Evolutionary conservation across 2,888 invertebrate species (phyloP).

Genomic region (Metopia argyrocephala): DNA sequence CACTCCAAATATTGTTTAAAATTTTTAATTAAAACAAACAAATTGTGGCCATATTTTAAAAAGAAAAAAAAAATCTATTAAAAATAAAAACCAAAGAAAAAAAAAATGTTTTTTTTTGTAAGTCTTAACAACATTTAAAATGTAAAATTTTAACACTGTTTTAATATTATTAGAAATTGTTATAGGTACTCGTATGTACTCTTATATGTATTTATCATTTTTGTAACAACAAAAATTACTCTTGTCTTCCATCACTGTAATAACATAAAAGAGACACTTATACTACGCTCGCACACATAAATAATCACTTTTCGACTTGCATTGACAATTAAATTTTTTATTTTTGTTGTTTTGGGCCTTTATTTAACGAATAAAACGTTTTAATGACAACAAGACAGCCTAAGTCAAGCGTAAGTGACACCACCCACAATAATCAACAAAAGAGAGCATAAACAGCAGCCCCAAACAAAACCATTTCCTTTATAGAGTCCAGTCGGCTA

Average conservation of each 20-base stretch:
- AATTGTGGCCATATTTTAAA: not conserved
- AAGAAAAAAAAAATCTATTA: not conserved
- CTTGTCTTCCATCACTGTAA: not conserved
- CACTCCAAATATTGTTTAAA: too few species aligned
- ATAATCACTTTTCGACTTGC: too few species aligned
- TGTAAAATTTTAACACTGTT: not conserved
- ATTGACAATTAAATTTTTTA: too few species aligned
- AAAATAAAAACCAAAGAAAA: not conserved
- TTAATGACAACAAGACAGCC: constrained; percentile 32
- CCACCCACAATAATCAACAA: constrained; percentile 52
- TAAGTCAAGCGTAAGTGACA: constrained; percentile 60
- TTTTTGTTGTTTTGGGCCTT: not conserved
- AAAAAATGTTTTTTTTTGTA: too few species aligned
- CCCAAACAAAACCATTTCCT: not conserved
- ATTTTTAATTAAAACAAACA: not conserved
- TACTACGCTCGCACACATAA: constrained; percentile 3
- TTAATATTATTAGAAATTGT: too few species aligned
- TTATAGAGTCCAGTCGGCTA: not conserved
- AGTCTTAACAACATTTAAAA: not conserved
- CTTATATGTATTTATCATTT: too few species aligned
- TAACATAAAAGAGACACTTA: not conserved
- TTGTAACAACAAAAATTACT: too few species aligned
- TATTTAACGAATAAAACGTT: constrained; percentile 18
- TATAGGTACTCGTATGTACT: too few species aligned
- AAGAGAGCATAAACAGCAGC: not conserved